A percentile compares a stretch with the other conserved stretches of the same genome.
These are phyloP conservation scores for Bicyclus anynana DNA, from an alignment of 1,140 invertebrate species.

Conservation along the genomic window DNA sequence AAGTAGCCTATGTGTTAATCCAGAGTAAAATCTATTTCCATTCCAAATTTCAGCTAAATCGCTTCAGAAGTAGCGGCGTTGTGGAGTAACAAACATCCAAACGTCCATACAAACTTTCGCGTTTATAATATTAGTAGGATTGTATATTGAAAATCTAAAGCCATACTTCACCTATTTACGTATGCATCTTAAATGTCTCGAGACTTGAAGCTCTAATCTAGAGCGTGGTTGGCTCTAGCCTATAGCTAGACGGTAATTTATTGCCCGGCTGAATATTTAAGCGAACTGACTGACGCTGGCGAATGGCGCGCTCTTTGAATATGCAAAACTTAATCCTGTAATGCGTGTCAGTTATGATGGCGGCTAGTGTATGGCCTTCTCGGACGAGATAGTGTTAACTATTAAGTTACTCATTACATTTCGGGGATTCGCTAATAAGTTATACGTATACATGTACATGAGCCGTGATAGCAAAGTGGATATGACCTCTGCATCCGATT, in stretches of 20 bases:
- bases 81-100: too few relatives aligned
- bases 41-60: too few relatives aligned
- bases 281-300: conserved; percentile 10
- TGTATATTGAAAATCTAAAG: background rate
- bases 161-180: background rate
- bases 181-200: background rate
- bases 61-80: too few relatives aligned
- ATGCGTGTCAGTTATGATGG: conserved; percentile 13
- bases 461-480: too few relatives aligned
- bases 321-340: conserved; percentile 28
- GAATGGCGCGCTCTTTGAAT: conserved; percentile 10
- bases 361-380: background rate
- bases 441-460: too few relatives aligned
- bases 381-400: background rate
- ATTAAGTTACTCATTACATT: background rate
- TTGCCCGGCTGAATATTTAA: conserved; percentile 26
- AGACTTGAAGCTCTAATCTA: background rate
- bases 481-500: too few relatives aligned
- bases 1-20: too few relatives aligned
- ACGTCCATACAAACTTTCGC: too few relatives aligned
- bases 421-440: too few relatives aligned
- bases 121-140: too few relatives aligned
- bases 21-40: too few relatives aligned
- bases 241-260: conserved; percentile 12
- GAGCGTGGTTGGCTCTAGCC: background rate